Base-by-base conservation (phyloP, 2,888 invertebrate species). In the Fissipunctia ypsillon region DNA sequence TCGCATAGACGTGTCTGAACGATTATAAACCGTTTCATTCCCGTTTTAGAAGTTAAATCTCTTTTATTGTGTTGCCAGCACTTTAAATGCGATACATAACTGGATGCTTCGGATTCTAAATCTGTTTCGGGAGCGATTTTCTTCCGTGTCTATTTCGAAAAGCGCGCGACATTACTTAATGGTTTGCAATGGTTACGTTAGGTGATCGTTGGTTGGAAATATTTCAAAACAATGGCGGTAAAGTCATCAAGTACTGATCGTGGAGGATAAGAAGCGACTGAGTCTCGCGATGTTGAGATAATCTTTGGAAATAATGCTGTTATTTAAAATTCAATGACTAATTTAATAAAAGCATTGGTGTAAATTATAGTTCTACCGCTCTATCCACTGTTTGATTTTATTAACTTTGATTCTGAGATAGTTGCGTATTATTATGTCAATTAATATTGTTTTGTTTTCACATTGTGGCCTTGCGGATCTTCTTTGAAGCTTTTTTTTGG, bases 31-130 rank as follows among this genome's bases (percentile, higher is more conserved):
- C 70, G 76, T 73, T 85, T 84, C 80, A 82, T 79, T 92, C 92
- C 93, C 89, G 88, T 91, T 94, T 92, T 93, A 94, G 94, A 93
- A 90, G 86, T 87, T 90, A 88, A 89, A 89, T 85, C 84, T 76
- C 85, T 91, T 90, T 90, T 90, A 89, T 89, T 90, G 81, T 83
- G 72, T 81, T 74, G 73, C 81, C 76, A 82, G 78, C 82, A 82
- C 76, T 85, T 75, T 77, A 78, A 81, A 86, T 75, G 38, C 67
- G 71, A 81, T 75, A 78, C 68, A 74, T 69, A 61, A 68, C 66
- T 61, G 69, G 54, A 76, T 81, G 69, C 63, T 74, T 80, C 45
- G 38, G 14, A 77, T 80, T 75, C 69, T 78, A 75, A 78, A 75
- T 83, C 31, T 70, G 73, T 75, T 73, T 78, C 45, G 22, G 69